Conservation (phyloP, 2,113 vertebrate genomes). For the Ornithorhynchus anatinus region DNA sequence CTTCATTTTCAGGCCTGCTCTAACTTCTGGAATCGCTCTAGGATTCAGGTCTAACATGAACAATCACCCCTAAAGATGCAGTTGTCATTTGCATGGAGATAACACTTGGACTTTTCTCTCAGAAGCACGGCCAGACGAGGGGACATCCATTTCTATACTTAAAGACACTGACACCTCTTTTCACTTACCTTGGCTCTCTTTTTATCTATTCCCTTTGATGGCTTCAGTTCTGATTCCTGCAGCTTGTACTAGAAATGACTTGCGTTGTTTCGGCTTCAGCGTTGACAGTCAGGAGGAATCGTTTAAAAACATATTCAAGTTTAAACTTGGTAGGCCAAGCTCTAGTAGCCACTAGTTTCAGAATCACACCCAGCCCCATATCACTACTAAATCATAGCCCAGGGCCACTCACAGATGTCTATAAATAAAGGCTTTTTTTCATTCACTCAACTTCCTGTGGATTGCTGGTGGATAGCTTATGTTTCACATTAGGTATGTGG, state of each 20-base stretch:
- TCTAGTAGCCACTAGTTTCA: background rate
- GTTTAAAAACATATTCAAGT: background rate
- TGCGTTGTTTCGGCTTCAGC: too few species aligned
- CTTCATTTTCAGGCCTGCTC: too few species aligned
- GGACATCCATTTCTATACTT: background rate
- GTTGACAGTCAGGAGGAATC: background rate
- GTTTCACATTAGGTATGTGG: too few species aligned
- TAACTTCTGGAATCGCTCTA: too few species aligned
- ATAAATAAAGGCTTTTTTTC: background rate
- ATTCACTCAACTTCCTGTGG: background rate
- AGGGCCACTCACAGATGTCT: background rate
- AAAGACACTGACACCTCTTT: background rate
- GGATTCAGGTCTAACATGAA: too few species aligned
- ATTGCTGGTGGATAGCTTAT: background rate
- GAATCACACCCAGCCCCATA: background rate
- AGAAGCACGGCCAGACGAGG: background rate
- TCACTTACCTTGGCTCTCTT: too few species aligned
- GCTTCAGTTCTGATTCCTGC: background rate
- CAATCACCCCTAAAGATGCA: background rate
- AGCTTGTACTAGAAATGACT: background rate
- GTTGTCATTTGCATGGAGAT: fast-evolving
- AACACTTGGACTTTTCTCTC: background rate
- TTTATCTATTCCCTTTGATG: too few species aligned
- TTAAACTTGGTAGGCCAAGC: too few species aligned
- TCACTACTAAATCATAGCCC: background rate